Conservation (phyloP, 2,888 invertebrate genomes). For the Lamellibrachia satsuma region DNA sequence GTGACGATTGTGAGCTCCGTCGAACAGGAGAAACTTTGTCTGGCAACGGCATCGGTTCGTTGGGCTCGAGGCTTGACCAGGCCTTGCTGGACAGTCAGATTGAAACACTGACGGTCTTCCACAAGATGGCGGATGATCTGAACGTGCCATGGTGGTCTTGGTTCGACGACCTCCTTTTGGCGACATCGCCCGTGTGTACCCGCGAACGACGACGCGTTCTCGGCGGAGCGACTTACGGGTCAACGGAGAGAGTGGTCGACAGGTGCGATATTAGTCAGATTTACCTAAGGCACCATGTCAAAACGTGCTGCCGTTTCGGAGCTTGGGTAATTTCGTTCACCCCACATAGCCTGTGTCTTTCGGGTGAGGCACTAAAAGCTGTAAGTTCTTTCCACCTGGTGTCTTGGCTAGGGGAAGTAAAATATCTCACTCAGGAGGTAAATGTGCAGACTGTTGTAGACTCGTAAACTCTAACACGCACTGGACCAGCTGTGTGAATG, state of each 20-base stretch:
- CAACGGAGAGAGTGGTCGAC: not conserved
- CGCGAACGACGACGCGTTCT: not conserved
- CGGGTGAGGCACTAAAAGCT: too few relatives aligned
- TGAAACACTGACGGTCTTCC: not conserved
- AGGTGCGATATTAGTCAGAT: not conserved
- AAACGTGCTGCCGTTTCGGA: too few relatives aligned
- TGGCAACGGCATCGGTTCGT: not conserved
- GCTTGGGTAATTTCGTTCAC: too few relatives aligned
- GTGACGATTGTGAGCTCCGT: not conserved
- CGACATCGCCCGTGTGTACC: not conserved
- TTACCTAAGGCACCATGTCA: not conserved
- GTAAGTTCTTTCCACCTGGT: too few relatives aligned
- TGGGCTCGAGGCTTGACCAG: not conserved
- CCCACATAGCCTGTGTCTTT: too few relatives aligned
- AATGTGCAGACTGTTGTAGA: too few relatives aligned
- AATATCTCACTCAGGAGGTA: too few relatives aligned
- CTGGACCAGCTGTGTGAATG: too few relatives aligned
- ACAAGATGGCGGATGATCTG: not conserved
- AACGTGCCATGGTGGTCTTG: not conserved
- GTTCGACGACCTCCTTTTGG: not conserved
- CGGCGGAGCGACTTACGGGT: not conserved
- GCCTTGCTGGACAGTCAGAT: too few relatives aligned
- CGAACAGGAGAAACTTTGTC: not conserved
- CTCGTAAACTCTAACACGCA: too few relatives aligned
- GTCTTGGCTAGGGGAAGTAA: too few relatives aligned